phyloP scores from a whole-genome alignment of 2,797 vertebrate species.

The Salarias fasciatus region DNA sequence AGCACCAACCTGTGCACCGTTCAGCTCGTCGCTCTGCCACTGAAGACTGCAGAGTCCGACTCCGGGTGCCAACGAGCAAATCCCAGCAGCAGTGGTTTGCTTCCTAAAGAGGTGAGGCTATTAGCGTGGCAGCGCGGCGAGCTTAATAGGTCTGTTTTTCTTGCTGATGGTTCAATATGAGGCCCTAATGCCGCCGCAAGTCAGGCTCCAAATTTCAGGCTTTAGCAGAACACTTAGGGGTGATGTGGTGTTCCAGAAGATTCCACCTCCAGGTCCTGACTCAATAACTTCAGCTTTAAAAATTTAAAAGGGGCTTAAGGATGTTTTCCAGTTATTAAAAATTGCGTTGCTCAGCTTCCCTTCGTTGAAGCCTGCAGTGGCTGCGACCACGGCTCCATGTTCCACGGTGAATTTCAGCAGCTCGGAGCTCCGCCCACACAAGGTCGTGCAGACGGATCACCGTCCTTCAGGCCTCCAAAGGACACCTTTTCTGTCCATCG shows the following conservation, averaged over 20 bases:
- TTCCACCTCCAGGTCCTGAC: slow-evolving; percentile 3
- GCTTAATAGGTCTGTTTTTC: slow-evolving; percentile 42
- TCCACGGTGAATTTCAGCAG: no score
- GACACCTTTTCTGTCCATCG: no score
- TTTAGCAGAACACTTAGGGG: slow-evolving; percentile 4
- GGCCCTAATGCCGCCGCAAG: slow-evolving; percentile 8
- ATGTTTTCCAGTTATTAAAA: slow-evolving; percentile 22
- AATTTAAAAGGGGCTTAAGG: not conserved
- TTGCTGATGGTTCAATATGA: slow-evolving; percentile 25
- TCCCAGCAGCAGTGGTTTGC: slow-evolving; percentile 38
- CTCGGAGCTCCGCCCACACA: no score
- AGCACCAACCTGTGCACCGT: no score
- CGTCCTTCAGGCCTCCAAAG: not conserved
- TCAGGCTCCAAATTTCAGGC: slow-evolving; percentile 10
- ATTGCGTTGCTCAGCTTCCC: slow-evolving; percentile 1
- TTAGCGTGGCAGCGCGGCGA: slow-evolving; percentile 40
- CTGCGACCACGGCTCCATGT: no score
- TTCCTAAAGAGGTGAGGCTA: slow-evolving; percentile 26
- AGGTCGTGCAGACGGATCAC: no score
- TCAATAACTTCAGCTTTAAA: slow-evolving; percentile 18
- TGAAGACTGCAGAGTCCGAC: slow-evolving; percentile 8
- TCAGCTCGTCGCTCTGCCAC: no score
- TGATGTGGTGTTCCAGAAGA: not conserved
- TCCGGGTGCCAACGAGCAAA: no score
- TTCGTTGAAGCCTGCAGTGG: not conserved